phyloP scores from a whole-genome alignment of 2,888 invertebrate species.

The Pollenia labialis region DNA sequence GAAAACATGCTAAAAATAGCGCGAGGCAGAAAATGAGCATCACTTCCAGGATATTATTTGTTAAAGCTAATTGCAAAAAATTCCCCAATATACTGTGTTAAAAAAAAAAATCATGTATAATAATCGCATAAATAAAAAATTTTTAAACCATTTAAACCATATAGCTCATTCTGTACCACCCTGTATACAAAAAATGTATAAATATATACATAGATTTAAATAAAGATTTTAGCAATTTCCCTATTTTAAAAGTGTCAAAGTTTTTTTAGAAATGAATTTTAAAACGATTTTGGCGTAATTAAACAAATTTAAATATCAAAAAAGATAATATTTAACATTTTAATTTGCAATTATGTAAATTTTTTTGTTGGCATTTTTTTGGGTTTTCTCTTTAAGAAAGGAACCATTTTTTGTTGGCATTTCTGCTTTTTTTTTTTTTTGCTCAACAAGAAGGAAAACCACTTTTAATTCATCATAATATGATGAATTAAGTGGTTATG shows the following conservation, averaged over 20 bases:
- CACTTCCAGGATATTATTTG: no score
- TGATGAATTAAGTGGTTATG: no score
- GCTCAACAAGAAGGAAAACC: not conserved
- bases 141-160: no score
- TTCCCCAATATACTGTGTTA: no score
- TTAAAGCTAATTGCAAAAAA: no score
- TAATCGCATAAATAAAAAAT: no score
- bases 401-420: conserved; percentile 8
- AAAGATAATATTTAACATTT: conserved; percentile 26
- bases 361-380: not conserved
- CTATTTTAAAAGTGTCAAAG: conserved; percentile 6
- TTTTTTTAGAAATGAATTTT: conserved; percentile 17
- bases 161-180: no score
- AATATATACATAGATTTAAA: not conserved
- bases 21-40: no score
- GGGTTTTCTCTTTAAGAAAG: not conserved
- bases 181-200: no score
- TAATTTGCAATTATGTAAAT: conserved; percentile 9
- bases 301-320: conserved; percentile 14
- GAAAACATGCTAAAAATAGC: no score
- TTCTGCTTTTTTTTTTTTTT: not conserved
- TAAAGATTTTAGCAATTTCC: not conserved
- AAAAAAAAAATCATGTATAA: no score
- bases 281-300: conserved; percentile 27
- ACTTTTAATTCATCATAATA: not conserved